These are phyloP conservation scores for Sphaerophoria rueppellii DNA, from an alignment of 2,888 invertebrate species.

Conservation along the genomic window DNA sequence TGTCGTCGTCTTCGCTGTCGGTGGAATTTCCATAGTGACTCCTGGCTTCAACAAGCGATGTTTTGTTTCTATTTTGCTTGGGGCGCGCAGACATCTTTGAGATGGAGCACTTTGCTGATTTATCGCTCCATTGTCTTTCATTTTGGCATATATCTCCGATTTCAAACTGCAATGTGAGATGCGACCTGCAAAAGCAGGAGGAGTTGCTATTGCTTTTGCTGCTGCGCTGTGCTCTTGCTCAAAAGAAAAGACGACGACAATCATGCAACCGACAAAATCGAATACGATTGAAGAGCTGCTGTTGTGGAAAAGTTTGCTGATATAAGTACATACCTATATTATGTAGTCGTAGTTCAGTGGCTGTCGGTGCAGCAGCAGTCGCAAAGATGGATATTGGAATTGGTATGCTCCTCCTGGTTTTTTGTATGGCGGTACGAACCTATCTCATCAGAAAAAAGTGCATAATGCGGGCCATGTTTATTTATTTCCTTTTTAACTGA, in stretches of 20 bases:
- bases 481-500: background rate
- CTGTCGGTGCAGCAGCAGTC: conserved; percentile 28
- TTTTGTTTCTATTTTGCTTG: conserved; percentile 1
- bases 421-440: background rate
- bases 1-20: background rate
- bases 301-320: background rate
- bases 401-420: conserved; percentile 71
- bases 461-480: conserved; percentile 66
- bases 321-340: background rate
- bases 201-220: conserved; percentile 34
- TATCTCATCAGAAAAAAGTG: conserved; percentile 24
- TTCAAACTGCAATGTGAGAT: conserved; percentile 34
- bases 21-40: conserved; percentile 57
- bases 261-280: conserved; percentile 66
- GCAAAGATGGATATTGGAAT: conserved; percentile 62
- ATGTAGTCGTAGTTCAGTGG: conserved; percentile 56
- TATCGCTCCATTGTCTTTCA: conserved; percentile 76
- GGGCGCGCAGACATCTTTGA: conserved; percentile 34
- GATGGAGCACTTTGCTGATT: conserved; percentile 74
- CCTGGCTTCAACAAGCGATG: conserved; percentile 32
- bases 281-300: conserved; percentile 68
- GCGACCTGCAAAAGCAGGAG: conserved; percentile 31
- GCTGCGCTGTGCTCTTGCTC: background rate
- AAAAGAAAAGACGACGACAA: conserved; percentile 25
- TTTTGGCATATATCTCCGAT: conserved; percentile 75